A percentile compares a stretch with the other conserved stretches of the same genome.
These are phyloP conservation scores for Pogona vitticeps DNA, from an alignment of 2,113 vertebrate genomes.

Conservation along the genomic window DNA sequence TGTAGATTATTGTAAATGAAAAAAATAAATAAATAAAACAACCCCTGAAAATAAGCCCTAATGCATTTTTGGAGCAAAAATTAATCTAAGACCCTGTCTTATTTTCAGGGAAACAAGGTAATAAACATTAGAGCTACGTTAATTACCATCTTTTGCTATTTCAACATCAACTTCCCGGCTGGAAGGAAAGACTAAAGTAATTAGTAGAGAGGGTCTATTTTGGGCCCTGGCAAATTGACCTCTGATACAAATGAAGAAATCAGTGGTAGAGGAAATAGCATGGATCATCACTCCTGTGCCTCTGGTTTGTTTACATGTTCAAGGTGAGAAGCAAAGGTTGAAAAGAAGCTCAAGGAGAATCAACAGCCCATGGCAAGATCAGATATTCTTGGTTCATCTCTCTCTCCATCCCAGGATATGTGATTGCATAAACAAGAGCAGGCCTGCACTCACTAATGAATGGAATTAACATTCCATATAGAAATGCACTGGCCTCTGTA, in stretches of 20 bases:
- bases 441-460: not conserved
- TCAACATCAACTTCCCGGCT: not conserved
- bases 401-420: not conserved
- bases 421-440: slow-evolving; percentile 3
- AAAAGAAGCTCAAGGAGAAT: slow-evolving; percentile 4
- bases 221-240: not conserved
- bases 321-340: slow-evolving; percentile 6
- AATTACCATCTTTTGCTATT: not conserved
- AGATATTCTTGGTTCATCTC: not conserved
- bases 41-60: too few species aligned
- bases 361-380: slow-evolving; percentile 14
- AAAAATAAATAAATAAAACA: too few species aligned
- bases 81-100: too few species aligned
- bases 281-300: not conserved
- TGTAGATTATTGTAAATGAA: too few species aligned
- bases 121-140: not conserved
- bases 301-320: not conserved
- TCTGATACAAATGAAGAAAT: fast-evolving
- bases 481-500: slow-evolving; percentile 10
- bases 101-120: too few species aligned
- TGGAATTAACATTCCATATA: slow-evolving; percentile 14
- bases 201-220: fast-evolving
- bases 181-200: fast-evolving
- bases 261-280: not conserved
- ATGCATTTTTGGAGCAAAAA: too few species aligned